Base-by-base conservation (phyloP, 2,797 vertebrate genomes). In the Amblyraja radiata region DNA sequence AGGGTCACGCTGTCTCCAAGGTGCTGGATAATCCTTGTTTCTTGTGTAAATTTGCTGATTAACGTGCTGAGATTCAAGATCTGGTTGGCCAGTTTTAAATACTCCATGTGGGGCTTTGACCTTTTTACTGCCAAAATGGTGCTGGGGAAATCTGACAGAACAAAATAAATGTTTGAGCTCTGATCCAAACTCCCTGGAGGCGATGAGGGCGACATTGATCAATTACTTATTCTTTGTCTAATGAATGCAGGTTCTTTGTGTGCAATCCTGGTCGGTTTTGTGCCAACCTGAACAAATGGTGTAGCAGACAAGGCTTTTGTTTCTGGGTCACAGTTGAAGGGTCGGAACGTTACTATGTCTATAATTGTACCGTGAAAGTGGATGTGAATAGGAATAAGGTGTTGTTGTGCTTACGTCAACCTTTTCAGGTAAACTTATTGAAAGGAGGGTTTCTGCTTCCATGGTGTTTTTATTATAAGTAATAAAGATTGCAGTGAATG, bases 341-440 rank as follows among this genome's bases (percentile, higher is more conserved):
- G 61, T 88, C 84, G 68, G n/a, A 88, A 36, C 36, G n/a, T 88
- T 36, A 7, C 84, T 14, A 58, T 86, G 83, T 65, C 83, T n/a
- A 86, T 86, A 65, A 63, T 86, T 86, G 58, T 32, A 86, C 58
- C n/a, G 6, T 65, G 63, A 68, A 88, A 88, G 84, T 21, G 68
- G 61, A 63, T 88, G 84, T 68, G 84, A 68, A 18, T 88, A 6
- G 16, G 32, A 63, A 8, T n/a, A n/a, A 65, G 32, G 32, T 32
- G 65, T 61, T 88, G 14, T 88, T 78, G 32, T n/a, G 63, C 7
- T 68, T 63, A 36, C 63, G 63, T 32, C 84, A 88, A 36, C n/a
- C n/a, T 88, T 88, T 88, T 36, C 84, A 68, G 6, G 84, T 88
- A 88, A 65, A 88, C 65, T 68, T 88, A 88, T 88, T 88, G 61